A percentile compares a stretch with the other conserved stretches of the same genome.
phyloP scores from a whole-genome alignment of 2,888 invertebrate genomes.

The Callyntrura sp. region DNA sequence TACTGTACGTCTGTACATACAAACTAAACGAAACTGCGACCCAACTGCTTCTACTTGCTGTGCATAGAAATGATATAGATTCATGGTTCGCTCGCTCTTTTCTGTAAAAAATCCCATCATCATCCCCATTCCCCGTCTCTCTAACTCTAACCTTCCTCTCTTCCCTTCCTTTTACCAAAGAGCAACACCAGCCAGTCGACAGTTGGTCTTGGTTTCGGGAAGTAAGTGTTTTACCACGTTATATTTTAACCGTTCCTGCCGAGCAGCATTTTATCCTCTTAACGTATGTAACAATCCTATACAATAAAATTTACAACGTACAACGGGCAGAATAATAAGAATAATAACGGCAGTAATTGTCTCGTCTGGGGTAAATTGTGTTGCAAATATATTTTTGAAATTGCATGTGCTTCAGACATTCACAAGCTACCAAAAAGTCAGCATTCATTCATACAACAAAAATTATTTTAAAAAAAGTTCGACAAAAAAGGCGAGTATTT shows the following conservation, averaged over 20 bases:
- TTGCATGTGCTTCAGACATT: constrained; percentile 2
- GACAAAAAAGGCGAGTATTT: too few species aligned
- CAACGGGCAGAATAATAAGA: not conserved
- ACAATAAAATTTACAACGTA: constrained; percentile 7
- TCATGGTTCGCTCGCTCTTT: constrained; percentile 57
- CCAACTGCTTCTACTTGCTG: not conserved
- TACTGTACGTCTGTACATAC: too few species aligned
- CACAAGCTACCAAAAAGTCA: constrained; percentile 15
- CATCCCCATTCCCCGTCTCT: constrained; percentile 40
- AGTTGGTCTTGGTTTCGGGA: constrained; percentile 71
- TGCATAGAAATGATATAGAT: not conserved
- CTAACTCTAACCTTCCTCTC: not conserved
- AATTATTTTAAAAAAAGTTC: not conserved
- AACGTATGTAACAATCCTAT: constrained; percentile 16
- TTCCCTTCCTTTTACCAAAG: constrained; percentile 41
- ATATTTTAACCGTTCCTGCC: constrained; percentile 47
- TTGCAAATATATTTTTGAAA: constrained; percentile 14
- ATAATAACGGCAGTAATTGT: not conserved
- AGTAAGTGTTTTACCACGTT: constrained; percentile 47
- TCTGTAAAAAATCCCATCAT: constrained; percentile 45
- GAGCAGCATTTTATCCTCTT: constrained; percentile 29
- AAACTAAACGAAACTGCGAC: too few species aligned
- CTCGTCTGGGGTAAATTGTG: not conserved
- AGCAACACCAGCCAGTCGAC: constrained; percentile 65
- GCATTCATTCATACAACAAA: not conserved